These are phyloP conservation scores for Vombatus ursinus DNA, from an alignment of 2,113 vertebrate genomes.

Conservation along the genomic window DNA sequence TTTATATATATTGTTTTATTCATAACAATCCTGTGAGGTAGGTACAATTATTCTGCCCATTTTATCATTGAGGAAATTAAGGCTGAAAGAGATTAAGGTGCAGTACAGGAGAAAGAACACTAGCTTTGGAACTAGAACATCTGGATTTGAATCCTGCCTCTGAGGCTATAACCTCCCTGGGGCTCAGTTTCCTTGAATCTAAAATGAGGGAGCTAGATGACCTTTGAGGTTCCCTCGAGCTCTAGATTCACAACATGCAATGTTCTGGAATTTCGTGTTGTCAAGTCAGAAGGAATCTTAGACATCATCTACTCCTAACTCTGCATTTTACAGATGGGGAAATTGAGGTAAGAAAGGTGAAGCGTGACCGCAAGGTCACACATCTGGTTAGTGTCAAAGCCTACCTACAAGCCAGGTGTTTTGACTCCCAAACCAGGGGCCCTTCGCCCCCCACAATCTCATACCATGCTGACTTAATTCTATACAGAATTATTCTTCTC, in stretches of 20 bases:
- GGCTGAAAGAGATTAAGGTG: not conserved
- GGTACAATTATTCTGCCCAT: not conserved
- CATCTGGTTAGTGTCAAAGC: not conserved
- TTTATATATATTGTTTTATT: not conserved
- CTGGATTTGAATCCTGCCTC: not conserved
- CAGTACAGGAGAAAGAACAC: not conserved
- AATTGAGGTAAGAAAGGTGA: not conserved
- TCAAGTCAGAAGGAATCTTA: not conserved
- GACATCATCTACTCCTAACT: too few species aligned
- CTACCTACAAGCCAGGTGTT: not conserved
- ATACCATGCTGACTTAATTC: not conserved
- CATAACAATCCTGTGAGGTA: not conserved
- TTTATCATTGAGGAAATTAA: not conserved
- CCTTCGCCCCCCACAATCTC: not conserved
- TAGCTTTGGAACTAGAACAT: too few species aligned
- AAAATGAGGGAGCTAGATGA: not conserved
- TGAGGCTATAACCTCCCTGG: not conserved
- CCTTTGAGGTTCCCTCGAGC: not conserved
- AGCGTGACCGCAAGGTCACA: not conserved
- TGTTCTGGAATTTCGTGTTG: not conserved
- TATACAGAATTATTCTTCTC: not conserved
- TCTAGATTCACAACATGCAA: not conserved
- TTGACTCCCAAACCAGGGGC: too few species aligned
- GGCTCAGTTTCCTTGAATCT: not conserved
- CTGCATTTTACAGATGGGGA: not conserved